Conservation (phyloP, 2,888 invertebrate species). For the Volucella inanis region DNA sequence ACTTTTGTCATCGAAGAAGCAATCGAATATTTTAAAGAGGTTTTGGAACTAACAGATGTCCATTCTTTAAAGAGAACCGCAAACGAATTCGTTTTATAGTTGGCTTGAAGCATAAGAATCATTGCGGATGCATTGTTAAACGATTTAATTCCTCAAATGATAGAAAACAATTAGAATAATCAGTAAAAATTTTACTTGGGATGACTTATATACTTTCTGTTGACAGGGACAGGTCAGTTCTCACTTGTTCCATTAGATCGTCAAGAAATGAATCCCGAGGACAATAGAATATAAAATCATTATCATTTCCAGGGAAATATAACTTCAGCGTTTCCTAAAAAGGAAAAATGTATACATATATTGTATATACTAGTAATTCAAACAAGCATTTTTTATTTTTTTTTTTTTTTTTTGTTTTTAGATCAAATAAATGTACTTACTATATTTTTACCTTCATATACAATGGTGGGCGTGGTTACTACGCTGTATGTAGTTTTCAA, state of each 20-base stretch:
- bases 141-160: slow-evolving; percentile 73
- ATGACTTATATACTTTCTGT: slow-evolving; percentile 76
- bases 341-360: slow-evolving; percentile 62
- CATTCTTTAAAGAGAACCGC: slow-evolving; percentile 77
- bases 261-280: slow-evolving; percentile 76
- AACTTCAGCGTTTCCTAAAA: slow-evolving; percentile 74
- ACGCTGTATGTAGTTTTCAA: slow-evolving; percentile 76
- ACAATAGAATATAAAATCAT: slow-evolving; percentile 78
- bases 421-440: slow-evolving; percentile 68
- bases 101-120: slow-evolving; percentile 78
- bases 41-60: slow-evolving; percentile 50
- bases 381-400: background rate
- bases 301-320: slow-evolving; percentile 77
- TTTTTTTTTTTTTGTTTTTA: too few relatives aligned
- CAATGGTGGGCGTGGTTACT: slow-evolving; percentile 46
- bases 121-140: slow-evolving; percentile 76
- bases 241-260: slow-evolving; percentile 78
- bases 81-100: slow-evolving; percentile 78
- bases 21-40: slow-evolving; percentile 83
- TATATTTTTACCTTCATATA: slow-evolving; percentile 51
- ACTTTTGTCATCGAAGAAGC: slow-evolving; percentile 82
- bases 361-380: slow-evolving; percentile 56
- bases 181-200: background rate
- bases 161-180: slow-evolving; percentile 3
- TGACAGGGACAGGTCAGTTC: slow-evolving; percentile 76